phyloP scores from a whole-genome alignment of 2,888 invertebrate species.

The Oligia latruncula region DNA sequence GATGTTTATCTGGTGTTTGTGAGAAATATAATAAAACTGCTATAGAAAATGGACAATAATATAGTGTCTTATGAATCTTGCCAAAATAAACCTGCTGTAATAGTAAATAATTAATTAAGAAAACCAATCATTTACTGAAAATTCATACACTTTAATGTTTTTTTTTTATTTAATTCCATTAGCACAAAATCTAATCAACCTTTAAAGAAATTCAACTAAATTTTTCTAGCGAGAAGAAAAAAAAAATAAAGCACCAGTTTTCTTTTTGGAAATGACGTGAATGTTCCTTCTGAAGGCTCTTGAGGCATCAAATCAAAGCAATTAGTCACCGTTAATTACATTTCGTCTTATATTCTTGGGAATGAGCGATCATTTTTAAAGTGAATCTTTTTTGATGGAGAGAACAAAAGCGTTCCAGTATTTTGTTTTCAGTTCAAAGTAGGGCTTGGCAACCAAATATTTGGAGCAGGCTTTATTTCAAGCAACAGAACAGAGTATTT shows the following conservation, averaged over 20 bases:
- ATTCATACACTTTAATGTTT: background rate
- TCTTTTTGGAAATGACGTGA: constrained; percentile 31
- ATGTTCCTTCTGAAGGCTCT: constrained; percentile 30
- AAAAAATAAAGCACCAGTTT: constrained; percentile 1
- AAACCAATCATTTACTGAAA: background rate
- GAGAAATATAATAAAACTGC: background rate
- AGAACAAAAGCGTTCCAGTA: constrained; percentile 34
- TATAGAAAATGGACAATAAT: background rate
- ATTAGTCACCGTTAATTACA: constrained; percentile 60
- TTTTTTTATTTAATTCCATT: constrained; percentile 11
- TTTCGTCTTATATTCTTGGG: constrained; percentile 52
- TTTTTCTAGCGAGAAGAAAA: background rate
- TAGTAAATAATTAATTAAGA: background rate
- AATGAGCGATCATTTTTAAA: constrained; percentile 50
- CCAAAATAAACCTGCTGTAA: background rate
- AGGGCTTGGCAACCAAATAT: background rate
- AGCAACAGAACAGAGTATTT: background rate
- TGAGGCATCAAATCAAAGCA: constrained; percentile 56
- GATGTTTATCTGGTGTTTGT: constrained; percentile 14
- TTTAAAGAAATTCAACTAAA: background rate
- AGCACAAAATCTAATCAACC: constrained; percentile 22
- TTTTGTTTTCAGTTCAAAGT: constrained; percentile 32
- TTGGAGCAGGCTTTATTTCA: background rate
- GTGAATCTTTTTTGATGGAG: constrained; percentile 42
- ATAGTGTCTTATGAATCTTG: background rate